Evolutionary conservation across 2,888 invertebrate species (phyloP), one percentile per base, ranked within the genome.

Genomic region (Podotricha telesiphe): DNA sequence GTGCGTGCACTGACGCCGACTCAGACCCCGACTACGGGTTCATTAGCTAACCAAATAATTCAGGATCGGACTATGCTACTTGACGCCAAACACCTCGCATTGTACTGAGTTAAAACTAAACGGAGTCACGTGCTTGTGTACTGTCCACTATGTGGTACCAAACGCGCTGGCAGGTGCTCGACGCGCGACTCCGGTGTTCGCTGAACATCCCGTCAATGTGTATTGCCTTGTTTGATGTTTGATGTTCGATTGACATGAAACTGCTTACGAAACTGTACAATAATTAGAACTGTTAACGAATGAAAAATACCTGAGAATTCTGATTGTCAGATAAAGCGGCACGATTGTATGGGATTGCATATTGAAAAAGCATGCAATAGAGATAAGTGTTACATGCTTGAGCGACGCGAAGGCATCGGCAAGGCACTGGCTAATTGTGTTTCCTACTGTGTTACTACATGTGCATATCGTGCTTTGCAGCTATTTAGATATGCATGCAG

Each of bases 281-380:
- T 87, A 90, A 92, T 91, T 92, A 91, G 84, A 89, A 86, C 81
- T 83, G 86, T 85, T 84, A 80, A 82, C 85, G 87, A 86, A 86
- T 86, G 82, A 88, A 90, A 91, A 91, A 81, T 87, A 87, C 85
- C 88, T 89, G 92, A 89, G 92, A 92, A 92, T 90, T 85, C 86
- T 80, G 92, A 92, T 92, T 86, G 84, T 76, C 82, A 86, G 91
- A 92, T 90, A 91, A 87, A 83, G 75, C 78, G 73, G 82, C 86
- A 80, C 86, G 91, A 91, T 92, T 91, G 92, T 90, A 86, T 89
- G 80, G 85, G 84, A 87, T 91, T 91, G 89, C 91, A 91, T 92
- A 92, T 91, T 89, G 91, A 93, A 92, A 93, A 93, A 91, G 87
- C 93, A 92, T 91, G 92, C 92, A 92, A 92, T 82, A 83, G 85